Evolutionary conservation across 1,140 invertebrate genomes (phyloP).

Genomic region (Prorops nasuta): DNA sequence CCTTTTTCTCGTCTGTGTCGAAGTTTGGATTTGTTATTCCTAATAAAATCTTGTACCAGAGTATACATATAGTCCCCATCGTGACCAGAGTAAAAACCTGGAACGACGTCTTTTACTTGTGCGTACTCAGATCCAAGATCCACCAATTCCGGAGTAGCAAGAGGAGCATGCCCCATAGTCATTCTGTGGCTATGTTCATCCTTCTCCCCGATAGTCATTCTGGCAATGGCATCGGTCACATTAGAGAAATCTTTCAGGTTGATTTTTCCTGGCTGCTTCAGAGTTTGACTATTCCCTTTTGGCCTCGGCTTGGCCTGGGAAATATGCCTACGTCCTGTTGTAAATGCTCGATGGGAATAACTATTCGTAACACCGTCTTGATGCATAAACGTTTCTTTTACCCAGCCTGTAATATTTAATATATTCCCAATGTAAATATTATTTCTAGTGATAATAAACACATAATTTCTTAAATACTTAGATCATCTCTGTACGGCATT

Average conservation of each 20-base stretch:
- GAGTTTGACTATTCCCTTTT: conserved; percentile 75
- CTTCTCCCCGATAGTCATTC: conserved; percentile 70
- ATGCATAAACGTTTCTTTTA: conserved; percentile 66
- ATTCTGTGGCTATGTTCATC: conserved; percentile 56
- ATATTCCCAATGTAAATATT: not conserved
- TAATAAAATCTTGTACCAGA: conserved; percentile 64
- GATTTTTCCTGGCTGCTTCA: conserved; percentile 87
- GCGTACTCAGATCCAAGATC: conserved; percentile 70
- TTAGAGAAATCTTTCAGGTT: conserved; percentile 87
- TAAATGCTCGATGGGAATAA: conserved; percentile 77
- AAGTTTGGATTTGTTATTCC: conserved; percentile 61
- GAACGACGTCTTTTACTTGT: conserved; percentile 66
- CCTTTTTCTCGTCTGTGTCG: conserved; percentile 65
- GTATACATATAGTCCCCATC: conserved; percentile 64
- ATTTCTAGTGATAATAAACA: not conserved
- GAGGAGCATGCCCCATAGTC: conserved; percentile 68
- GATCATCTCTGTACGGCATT: too few species aligned
- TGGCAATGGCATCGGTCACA: conserved; percentile 81
- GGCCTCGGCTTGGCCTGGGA: conserved; percentile 66
- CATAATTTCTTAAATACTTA: too few species aligned
- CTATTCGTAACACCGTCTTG: conserved; percentile 63
- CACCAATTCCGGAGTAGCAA: conserved; percentile 78
- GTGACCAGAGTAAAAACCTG: conserved; percentile 60
- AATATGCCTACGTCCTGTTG: conserved; percentile 72
- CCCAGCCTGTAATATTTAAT: conserved; percentile 56